Evolutionary conservation across 2,888 invertebrate genomes (phyloP), one percentile per base, ranked within the genome.

Genomic region (Sturmia bella): DNA sequence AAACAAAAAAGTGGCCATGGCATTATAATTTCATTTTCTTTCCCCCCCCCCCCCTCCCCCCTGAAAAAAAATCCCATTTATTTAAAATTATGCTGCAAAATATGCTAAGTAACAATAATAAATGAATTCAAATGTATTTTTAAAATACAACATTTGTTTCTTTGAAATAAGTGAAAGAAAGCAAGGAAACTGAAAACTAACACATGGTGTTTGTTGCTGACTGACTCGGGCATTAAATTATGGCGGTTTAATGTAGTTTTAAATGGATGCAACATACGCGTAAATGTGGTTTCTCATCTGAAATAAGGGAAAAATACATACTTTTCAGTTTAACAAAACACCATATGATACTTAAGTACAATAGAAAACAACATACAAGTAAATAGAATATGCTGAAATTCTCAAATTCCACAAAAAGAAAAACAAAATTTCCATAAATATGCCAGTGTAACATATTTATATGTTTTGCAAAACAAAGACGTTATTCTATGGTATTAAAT

Each of bases 201-300:
- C 83, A 80, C 69, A 83, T 83, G 83, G 77, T 70, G 72, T 66
- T 74, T n/a, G n/a, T n/a, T n/a, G n/a, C n/a, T n/a, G n/a, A 66
- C 66, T 41, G 63, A 70, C 64, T 61, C 70, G 61, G 78, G 74
- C 50, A 82, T 78, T 82, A 78, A 82, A 82, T 82, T 82, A 82
- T 78, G 74, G 70, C n/a, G 70, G 74, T 82, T 74, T 78, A 82
- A 82, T 82, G 82, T 70, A 78, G 82, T 82, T 78, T 82, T 78
- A 75, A 82, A 78, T 78, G 78, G 70, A 70, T 70, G 72, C 50
- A 75, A 66, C 70, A 77, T 52, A 75, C 77, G 82, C 77, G 84
- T 70, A 75, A 78, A 78, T 70, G 78, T 69, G 78, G 74, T 70
- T 78, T 57, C 41, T 41, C 24, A 50, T 57, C 43, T 41, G 43